These are phyloP conservation scores for Esox niger DNA, from an alignment of 2,113 vertebrate genomes.

Conservation along the genomic window DNA sequence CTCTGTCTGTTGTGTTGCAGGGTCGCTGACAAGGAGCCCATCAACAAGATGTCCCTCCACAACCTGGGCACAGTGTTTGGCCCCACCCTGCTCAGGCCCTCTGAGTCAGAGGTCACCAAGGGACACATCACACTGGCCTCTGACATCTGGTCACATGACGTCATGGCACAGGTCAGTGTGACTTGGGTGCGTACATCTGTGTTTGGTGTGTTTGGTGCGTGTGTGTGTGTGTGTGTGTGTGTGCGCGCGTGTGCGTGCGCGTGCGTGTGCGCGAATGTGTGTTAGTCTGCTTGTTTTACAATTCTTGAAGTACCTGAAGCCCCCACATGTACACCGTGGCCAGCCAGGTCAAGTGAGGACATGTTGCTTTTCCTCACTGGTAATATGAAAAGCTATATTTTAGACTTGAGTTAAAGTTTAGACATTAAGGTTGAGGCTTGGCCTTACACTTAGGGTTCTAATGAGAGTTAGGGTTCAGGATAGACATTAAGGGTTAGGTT, in stretches of 20 bases:
- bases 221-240: conserved; percentile 5
- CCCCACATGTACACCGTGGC: too few relatives aligned
- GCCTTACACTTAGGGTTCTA: too few relatives aligned
- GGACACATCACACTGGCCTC: conserved; percentile 87
- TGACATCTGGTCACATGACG: conserved; percentile 98
- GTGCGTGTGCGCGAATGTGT: conserved; percentile 4
- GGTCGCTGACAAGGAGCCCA: conserved; percentile 95
- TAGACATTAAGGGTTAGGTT: too few relatives aligned
- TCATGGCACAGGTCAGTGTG: conserved; percentile 93
- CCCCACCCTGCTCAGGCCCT: conserved; percentile 93
- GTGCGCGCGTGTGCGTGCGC: neutral
- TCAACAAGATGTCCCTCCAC: conserved; percentile 99
- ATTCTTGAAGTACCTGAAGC: neutral
- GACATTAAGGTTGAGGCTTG: too few relatives aligned
- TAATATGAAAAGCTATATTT: too few relatives aligned
- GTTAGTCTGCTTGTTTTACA: too few relatives aligned
- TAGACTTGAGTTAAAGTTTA: too few relatives aligned
- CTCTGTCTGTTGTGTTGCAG: conserved; percentile 58
- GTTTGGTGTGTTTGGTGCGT: neutral
- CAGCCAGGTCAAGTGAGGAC: too few relatives aligned
- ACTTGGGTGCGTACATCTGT: conserved; percentile 7
- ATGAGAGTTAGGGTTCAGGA: too few relatives aligned
- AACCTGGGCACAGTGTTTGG: conserved; percentile 97
- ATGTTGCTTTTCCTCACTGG: too few relatives aligned
- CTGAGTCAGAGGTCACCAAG: conserved; percentile 88